Evolutionary conservation across 1,140 invertebrate species (phyloP).

Genomic region (Nasonia longicornis): DNA sequence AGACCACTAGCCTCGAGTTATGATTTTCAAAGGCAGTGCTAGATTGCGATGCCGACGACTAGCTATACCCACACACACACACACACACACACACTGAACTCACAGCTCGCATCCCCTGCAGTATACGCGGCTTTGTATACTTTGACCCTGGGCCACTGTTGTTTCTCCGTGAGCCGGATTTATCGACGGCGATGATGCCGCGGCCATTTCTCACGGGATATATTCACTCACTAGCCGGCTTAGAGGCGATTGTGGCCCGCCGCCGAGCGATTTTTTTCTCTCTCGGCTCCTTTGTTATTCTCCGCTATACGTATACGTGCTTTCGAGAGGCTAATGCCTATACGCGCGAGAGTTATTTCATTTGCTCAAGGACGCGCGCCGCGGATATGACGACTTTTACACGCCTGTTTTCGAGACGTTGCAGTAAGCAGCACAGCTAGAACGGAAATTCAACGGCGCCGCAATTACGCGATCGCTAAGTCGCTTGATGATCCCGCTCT

Average conservation of each 20-base stretch:
- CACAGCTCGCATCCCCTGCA: too few relatives aligned
- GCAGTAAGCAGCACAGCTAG: background rate
- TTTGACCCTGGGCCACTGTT: background rate
- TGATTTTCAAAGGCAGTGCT: background rate
- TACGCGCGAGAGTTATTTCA: too few relatives aligned
- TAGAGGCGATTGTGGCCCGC: background rate
- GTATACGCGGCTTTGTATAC: background rate
- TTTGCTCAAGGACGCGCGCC: too few relatives aligned
- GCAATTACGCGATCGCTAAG: background rate
- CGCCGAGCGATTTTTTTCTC: background rate
- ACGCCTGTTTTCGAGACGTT: background rate
- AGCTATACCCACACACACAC: too few relatives aligned
- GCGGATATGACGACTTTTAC: background rate
- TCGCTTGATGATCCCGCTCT: background rate
- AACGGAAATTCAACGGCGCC: background rate
- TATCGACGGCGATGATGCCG: background rate
- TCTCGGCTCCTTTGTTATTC: background rate
- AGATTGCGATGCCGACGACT: background rate
- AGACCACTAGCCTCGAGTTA: background rate
- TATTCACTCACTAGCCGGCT: background rate
- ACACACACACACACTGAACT: too few relatives aligned
- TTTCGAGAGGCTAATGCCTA: too few relatives aligned
- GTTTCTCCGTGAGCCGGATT: background rate
- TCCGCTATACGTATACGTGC: background rate
- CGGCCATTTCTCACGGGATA: background rate